phyloP scores from a whole-genome alignment of 53 echinoderm and acorn worm species.

The Luidia sarsii region DNA sequence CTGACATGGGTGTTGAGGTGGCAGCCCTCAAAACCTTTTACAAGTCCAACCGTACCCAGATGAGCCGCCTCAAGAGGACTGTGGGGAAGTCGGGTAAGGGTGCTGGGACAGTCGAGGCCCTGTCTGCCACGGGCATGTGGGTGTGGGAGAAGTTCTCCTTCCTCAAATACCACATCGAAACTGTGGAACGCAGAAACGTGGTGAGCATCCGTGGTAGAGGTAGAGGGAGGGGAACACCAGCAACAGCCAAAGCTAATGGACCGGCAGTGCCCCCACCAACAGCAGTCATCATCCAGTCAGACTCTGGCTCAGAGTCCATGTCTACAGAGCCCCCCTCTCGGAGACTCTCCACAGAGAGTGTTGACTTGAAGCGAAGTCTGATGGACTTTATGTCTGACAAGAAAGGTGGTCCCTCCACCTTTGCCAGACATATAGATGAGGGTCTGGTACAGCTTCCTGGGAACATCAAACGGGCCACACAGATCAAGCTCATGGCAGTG shows the following conservation, averaged over 20 bases:
- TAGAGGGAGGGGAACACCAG: constrained; percentile 20
- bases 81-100: constrained; percentile 48
- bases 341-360: constrained; percentile 16
- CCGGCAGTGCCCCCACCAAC: background rate
- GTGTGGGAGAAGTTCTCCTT: constrained; percentile 58
- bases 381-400: constrained; percentile 33
- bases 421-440: constrained; percentile 42
- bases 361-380: constrained; percentile 27
- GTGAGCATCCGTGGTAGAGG: constrained; percentile 43
- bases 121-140: constrained; percentile 34
- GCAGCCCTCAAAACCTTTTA: constrained; percentile 24
- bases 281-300: background rate
- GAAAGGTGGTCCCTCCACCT: constrained; percentile 31
- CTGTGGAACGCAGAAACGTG: constrained; percentile 38
- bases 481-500: constrained; percentile 29
- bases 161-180: constrained; percentile 39
- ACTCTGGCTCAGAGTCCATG: background rate
- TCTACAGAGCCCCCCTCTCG: constrained; percentile 5
- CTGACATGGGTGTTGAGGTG: constrained; percentile 17
- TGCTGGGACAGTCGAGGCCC: constrained; percentile 39
- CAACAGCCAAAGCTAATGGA: constrained; percentile 39
- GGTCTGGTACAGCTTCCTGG: constrained; percentile 27
- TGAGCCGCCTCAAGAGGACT: constrained; percentile 45
- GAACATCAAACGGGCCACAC: constrained; percentile 21
- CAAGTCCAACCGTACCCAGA: constrained; percentile 27